Base-by-base conservation (phyloP, 2,113 vertebrate species). In the cattle (Bos taurus) region DNA sequence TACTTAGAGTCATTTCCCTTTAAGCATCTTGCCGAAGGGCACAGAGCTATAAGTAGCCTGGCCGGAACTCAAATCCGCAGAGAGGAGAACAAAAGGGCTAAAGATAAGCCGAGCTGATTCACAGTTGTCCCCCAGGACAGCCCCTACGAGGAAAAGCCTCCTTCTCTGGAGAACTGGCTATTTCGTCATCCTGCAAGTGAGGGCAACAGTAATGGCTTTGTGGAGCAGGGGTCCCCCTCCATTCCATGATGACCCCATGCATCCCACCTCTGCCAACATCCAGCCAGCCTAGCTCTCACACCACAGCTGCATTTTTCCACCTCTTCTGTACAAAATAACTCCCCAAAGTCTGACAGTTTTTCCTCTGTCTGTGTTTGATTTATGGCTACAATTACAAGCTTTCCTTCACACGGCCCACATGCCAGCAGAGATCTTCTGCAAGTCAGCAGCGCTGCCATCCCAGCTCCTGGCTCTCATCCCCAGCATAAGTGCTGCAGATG, bases 301-400 rank as follows among this genome's bases (percentile, higher is more conserved):
- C 19, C 86, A 46, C 93, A 60, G 89, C 83, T 64, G 43, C 62
- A 11, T 62, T 59, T 93, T 86, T 11, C 46, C 43, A 60, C 62
- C 92, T 96, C 94, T 77, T 88, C 87, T 67, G n/a, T 92, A 82
- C 54, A 92, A 81, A 95, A 88, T 64, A 67, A 93, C 71, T 95
- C 83, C 87, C 6, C 4, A n/a, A 86, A 64, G 48, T 33, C 48
- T 85, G 93, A 91, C 78, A 50, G 83, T 12, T 96, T 95, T 92
- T 40, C 90, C 62, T 91, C 97, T 85, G 94, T 82, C 90, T 2
- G 0, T 30, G 6, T 85, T 95, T 98, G 97, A 93, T 95, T 94
- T 97, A 97, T 96, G 94, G 80, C 93, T 96, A 52, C 92, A 95
- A 94, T 96, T 97, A 88, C 52, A 77, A 91, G 92, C 93, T 85